Evolutionary conservation across 2,888 invertebrate species (phyloP).

Genomic region (Anthoptus insignis): DNA sequence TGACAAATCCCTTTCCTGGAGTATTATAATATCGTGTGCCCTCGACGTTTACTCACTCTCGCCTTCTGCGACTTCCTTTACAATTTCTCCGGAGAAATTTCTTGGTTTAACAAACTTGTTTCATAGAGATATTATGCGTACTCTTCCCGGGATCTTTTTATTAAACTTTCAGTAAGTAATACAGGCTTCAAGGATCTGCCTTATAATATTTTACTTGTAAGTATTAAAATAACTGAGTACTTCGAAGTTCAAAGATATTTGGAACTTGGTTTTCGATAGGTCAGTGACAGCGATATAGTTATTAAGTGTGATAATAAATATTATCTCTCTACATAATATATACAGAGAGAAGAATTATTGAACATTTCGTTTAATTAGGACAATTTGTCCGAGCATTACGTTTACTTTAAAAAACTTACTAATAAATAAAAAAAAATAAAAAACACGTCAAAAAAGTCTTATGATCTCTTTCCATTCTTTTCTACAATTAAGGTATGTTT

Average conservation of each 20-base stretch:
- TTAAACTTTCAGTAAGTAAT: conserved; percentile 27
- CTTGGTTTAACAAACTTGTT: conserved; percentile 49
- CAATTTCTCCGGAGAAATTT: conserved; percentile 73
- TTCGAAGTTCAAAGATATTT: background rate
- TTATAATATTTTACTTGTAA: background rate
- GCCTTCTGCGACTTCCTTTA: conserved; percentile 72
- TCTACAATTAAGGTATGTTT: too few species aligned
- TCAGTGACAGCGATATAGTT: too few species aligned
- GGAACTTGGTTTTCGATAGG: too few species aligned
- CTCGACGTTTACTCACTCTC: conserved; percentile 67
- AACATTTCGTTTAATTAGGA: too few species aligned
- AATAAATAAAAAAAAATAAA: too few species aligned
- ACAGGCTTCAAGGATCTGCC: background rate
- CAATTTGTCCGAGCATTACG: too few species aligned
- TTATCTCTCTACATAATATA: too few species aligned
- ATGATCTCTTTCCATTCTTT: too few species aligned
- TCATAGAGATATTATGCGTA: conserved; percentile 34
- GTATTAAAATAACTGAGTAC: background rate
- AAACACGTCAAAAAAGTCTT: too few species aligned
- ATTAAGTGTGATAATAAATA: too few species aligned
- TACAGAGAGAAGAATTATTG: too few species aligned
- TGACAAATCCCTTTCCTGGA: conserved; percentile 29
- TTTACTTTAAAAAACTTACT: too few species aligned
- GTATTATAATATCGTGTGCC: conserved; percentile 70
- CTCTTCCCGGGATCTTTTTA: conserved; percentile 25